Percentiles rank a stretch among this genome's conserved stretches.
These are phyloP conservation scores for Pelecanus crispus DNA, from an alignment of 2,113 vertebrate genomes.

Conservation along the genomic window DNA sequence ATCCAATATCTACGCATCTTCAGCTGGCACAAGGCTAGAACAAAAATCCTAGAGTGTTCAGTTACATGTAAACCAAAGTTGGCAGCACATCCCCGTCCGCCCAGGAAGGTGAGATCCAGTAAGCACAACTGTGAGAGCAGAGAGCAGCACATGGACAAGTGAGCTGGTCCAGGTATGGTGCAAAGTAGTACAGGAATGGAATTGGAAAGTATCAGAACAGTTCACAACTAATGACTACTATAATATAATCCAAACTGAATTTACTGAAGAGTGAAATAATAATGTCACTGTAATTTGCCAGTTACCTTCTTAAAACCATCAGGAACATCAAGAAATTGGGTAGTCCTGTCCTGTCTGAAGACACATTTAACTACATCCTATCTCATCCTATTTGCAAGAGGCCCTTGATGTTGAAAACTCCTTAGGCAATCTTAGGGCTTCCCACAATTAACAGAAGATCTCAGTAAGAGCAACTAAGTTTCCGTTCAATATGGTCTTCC, in stretches of 20 bases:
- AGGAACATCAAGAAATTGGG: neutral
- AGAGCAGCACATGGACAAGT: neutral
- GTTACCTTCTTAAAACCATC: neutral
- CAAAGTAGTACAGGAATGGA: neutral
- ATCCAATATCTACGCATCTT: rapidly evolving
- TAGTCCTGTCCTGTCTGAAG: neutral
- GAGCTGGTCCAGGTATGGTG: neutral
- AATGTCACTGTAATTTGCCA: neutral
- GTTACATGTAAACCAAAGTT: neutral
- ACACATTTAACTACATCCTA: neutral
- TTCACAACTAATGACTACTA: neutral
- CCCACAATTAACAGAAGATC: neutral
- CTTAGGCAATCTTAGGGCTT: neutral
- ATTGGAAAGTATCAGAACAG: neutral
- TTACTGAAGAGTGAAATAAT: neutral
- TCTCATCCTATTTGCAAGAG: neutral
- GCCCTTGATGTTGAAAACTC: neutral
- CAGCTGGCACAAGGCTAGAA: neutral
- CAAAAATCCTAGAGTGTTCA: neutral
- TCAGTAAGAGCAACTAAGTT: neutral
- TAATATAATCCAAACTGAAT: neutral
- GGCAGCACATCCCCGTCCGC: neutral
- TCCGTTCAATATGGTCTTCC: neutral
- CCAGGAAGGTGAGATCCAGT: neutral
- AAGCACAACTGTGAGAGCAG: neutral